phyloP scores from a whole-genome alignment of 2,888 invertebrate species.

The Napeogenes sylphis region DNA sequence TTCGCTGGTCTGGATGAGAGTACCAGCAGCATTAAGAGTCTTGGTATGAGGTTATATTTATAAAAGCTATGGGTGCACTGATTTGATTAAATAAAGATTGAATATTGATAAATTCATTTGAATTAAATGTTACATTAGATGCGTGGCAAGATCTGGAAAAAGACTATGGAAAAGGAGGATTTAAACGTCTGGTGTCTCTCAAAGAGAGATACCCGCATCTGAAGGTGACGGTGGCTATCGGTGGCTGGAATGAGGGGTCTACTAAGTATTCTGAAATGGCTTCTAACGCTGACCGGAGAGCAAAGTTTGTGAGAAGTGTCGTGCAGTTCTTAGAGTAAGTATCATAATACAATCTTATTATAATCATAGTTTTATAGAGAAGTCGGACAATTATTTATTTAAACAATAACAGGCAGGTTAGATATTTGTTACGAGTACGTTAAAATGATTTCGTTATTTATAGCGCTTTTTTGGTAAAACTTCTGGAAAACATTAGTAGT shows the following conservation, averaged over 20 bases:
- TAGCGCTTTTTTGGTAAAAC: no score
- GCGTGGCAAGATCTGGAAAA: conserved; percentile 80
- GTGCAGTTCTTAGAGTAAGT: conserved; percentile 81
- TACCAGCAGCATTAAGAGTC: conserved; percentile 81
- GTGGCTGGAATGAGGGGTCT: conserved; percentile 95
- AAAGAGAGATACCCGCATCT: conserved; percentile 83
- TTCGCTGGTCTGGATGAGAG: conserved; percentile 86
- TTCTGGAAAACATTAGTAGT: no score
- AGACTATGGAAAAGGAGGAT: conserved; percentile 84
- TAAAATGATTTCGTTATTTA: no score
- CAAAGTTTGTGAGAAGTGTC: conserved; percentile 83
- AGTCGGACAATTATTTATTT: no score
- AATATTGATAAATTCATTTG: no score
- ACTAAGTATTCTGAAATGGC: conserved; percentile 81
- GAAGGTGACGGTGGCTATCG: conserved; percentile 87
- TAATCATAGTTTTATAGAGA: no score
- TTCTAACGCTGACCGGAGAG: conserved; percentile 78
- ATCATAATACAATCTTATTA: background rate
- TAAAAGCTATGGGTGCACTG: background rate
- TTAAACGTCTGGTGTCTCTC: conserved; percentile 80
- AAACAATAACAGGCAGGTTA: no score
- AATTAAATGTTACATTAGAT: conserved; percentile 25
- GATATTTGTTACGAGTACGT: no score
- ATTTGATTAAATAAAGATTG: background rate
- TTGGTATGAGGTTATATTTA: conserved; percentile 72